Conservation (phyloP, 2,888 invertebrate species). For the Iphiclides podalirius region DNA sequence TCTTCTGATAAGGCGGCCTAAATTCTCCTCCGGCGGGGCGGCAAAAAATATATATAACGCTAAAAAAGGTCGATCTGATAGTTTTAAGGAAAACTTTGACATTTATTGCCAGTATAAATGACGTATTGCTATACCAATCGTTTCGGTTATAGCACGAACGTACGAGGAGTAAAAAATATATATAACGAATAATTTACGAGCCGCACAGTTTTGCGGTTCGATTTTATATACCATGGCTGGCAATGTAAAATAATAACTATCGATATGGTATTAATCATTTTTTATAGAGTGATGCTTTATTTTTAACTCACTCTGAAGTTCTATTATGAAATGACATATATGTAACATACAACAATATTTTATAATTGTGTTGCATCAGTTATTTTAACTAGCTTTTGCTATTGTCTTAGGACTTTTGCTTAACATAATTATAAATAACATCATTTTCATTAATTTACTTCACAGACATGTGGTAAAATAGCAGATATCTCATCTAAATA, state of each 20-base stretch:
- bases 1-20: slow-evolving; percentile 30
- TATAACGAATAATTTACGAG: slow-evolving; percentile 53
- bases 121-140: slow-evolving; percentile 49
- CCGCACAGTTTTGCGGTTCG: slow-evolving; percentile 42
- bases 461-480: too few species aligned
- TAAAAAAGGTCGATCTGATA: slow-evolving; percentile 38
- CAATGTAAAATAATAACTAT: not conserved
- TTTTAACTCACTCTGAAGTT: not conserved
- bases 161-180: slow-evolving; percentile 32
- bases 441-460: too few species aligned
- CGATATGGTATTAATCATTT: slow-evolving; percentile 1
- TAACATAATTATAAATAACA: too few species aligned
- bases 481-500: too few species aligned
- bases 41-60: slow-evolving; percentile 28
- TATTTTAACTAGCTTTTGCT: too few species aligned
- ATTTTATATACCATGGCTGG: slow-evolving; percentile 35
- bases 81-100: slow-evolving; percentile 55
- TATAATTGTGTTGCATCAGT: too few species aligned
- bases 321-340: not conserved
- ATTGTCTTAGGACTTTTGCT: too few species aligned
- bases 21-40: slow-evolving; percentile 16
- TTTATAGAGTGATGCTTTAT: not conserved
- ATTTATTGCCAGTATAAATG: slow-evolving; percentile 59
- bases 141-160: slow-evolving; percentile 46
- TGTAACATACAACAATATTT: too few species aligned